phyloP scores from a whole-genome alignment of 2,113 vertebrate species.

The Esox niger region DNA sequence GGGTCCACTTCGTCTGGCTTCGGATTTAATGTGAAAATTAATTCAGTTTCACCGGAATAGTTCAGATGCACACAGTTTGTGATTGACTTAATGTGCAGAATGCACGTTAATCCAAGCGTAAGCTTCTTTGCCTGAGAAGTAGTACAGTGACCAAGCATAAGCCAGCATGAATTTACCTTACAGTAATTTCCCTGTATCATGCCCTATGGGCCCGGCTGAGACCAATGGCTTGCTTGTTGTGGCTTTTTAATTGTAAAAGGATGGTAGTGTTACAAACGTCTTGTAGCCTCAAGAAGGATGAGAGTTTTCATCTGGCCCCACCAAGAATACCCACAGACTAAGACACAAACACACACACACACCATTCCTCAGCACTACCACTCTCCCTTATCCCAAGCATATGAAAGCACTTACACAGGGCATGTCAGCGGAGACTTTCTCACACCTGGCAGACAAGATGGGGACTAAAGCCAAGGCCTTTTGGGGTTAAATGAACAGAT shows the following conservation, averaged over 20 bases:
- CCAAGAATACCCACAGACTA: slow-evolving; percentile 8
- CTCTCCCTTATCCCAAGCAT: slow-evolving; percentile 36
- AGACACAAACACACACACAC: slow-evolving; percentile 10
- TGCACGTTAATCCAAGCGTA: no score
- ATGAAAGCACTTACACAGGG: slow-evolving; percentile 56
- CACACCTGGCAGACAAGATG: slow-evolving; percentile 52
- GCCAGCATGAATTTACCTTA: slow-evolving; percentile 25
- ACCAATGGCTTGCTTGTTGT: slow-evolving; percentile 16
- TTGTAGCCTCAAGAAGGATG: no score
- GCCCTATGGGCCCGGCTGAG: slow-evolving; percentile 36
- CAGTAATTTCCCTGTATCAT: slow-evolving; percentile 38
- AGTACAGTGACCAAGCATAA: slow-evolving; percentile 42
- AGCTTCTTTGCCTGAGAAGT: slow-evolving; percentile 7
- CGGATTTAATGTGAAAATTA: no score
- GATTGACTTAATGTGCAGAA: no score
- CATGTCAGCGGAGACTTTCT: slow-evolving; percentile 38
- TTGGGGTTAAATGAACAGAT: slow-evolving; percentile 36
- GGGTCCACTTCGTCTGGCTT: no score
- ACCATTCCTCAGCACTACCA: slow-evolving; percentile 12
- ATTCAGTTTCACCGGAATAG: no score
- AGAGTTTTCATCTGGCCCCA: slow-evolving; percentile 20
- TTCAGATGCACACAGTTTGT: no score
- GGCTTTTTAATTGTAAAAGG: slow-evolving; percentile 35
- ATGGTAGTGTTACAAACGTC: slow-evolving; percentile 39
- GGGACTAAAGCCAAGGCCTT: slow-evolving; percentile 52